Conservation (phyloP, 1,140 invertebrate species). For the Brachionus sp. region DNA sequence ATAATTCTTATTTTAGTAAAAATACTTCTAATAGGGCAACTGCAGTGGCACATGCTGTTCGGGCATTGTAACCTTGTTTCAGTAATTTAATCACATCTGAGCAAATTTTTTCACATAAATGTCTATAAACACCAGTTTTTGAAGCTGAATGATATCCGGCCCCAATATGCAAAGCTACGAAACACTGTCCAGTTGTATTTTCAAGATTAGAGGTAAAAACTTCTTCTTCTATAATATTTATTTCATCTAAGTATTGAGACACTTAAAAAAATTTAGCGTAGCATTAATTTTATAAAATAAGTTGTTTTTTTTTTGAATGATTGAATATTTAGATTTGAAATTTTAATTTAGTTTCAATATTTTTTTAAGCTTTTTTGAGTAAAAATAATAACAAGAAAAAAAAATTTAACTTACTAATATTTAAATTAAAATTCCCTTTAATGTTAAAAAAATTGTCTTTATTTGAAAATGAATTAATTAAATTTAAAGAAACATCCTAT, state of each 20-base stretch:
- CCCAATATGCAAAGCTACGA: slow-evolving; percentile 42
- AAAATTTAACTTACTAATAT: no score
- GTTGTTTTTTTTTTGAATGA: no score
- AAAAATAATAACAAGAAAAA: no score
- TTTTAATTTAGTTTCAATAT: no score
- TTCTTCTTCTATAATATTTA: slow-evolving; percentile 37
- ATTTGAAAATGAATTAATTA: no score
- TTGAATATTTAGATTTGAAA: no score
- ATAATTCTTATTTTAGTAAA: background rate
- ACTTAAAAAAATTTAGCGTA: slow-evolving; percentile 11
- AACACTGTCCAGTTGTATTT: background rate
- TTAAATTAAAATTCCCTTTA: no score
- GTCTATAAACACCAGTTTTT: background rate
- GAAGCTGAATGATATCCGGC: slow-evolving; percentile 32
- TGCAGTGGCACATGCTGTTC: slow-evolving; percentile 13
- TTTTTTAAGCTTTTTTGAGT: no score
- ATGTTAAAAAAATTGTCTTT: no score
- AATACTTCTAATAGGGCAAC: slow-evolving; percentile 44
- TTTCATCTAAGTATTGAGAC: slow-evolving; percentile 14
- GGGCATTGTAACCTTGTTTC: slow-evolving; percentile 28
- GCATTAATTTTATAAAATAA: no score
- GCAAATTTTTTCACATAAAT: slow-evolving; percentile 35
- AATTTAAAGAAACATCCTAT: no score
- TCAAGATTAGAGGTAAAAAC: background rate
- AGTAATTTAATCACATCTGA: background rate